These are phyloP conservation scores for Exephanes ischioxanthus DNA, from an alignment of 2,888 invertebrate genomes.

Conservation along the genomic window DNA sequence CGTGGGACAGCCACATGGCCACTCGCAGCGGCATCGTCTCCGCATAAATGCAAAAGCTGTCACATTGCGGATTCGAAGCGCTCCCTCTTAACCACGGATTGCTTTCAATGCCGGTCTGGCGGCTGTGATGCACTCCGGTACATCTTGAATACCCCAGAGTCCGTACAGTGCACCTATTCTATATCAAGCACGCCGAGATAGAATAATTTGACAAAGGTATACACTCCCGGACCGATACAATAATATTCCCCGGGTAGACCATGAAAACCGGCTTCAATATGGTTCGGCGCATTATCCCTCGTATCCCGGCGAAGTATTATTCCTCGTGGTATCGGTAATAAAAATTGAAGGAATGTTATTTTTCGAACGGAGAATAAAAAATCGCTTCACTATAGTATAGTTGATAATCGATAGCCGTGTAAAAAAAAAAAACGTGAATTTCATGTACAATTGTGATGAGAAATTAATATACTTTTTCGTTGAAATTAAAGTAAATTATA, in stretches of 20 bases:
- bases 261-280: slow-evolving; percentile 18
- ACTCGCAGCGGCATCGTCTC: slow-evolving; percentile 41
- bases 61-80: slow-evolving; percentile 66
- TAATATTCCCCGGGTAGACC: slow-evolving; percentile 27
- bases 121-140: slow-evolving; percentile 44
- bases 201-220: slow-evolving; percentile 51
- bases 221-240: slow-evolving; percentile 23
- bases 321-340: neutral
- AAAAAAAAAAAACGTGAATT: no score
- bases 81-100: slow-evolving; percentile 66
- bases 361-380: neutral
- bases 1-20: slow-evolving; percentile 53
- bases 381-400: no score
- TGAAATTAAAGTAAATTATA: no score
- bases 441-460: no score
- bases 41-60: slow-evolving; percentile 66
- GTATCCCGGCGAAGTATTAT: neutral
- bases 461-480: no score
- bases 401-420: no score
- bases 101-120: slow-evolving; percentile 68
- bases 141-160: slow-evolving; percentile 58
- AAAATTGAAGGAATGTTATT: neutral
- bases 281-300: slow-evolving; percentile 9
- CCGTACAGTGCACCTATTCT: slow-evolving; percentile 30
- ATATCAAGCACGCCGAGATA: slow-evolving; percentile 24